These are phyloP conservation scores for Camponotus vicinus DNA, from an alignment of 1,140 invertebrate species.

Conservation along the genomic window DNA sequence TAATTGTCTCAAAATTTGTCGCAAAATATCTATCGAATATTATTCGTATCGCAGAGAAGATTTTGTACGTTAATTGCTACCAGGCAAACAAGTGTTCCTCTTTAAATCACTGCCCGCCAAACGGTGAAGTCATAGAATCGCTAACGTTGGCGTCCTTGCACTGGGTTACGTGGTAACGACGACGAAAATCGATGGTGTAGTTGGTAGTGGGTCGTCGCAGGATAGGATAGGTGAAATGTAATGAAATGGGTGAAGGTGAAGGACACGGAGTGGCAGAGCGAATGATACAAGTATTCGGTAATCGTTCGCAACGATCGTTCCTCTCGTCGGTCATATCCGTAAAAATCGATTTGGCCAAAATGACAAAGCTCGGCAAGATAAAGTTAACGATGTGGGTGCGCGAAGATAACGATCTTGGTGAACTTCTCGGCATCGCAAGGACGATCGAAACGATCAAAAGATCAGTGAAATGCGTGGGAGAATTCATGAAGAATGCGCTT, in stretches of 20 bases:
- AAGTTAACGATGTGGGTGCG: constrained; percentile 10
- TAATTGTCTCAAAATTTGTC: too few species aligned
- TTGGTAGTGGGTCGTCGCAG: constrained; percentile 67
- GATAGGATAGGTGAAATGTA: constrained; percentile 68
- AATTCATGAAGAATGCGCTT: constrained; percentile 10
- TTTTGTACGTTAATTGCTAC: not conserved
- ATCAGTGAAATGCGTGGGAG: not conserved
- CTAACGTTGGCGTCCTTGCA: constrained; percentile 55
- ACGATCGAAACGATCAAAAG: constrained; percentile 29
- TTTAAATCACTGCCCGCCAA: constrained; percentile 46
- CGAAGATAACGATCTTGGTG: constrained; percentile 11
- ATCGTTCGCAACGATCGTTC: constrained; percentile 70
- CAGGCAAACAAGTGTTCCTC: constrained; percentile 10
- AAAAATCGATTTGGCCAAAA: constrained; percentile 64
- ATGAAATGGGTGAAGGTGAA: constrained; percentile 74
- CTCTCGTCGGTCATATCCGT: constrained; percentile 54
- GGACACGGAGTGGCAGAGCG: constrained; percentile 62
- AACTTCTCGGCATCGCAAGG: constrained; percentile 35
- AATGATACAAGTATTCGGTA: constrained; percentile 73
- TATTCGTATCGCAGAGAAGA: not conserved
- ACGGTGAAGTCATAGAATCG: constrained; percentile 58
- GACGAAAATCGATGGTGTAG: constrained; percentile 75
- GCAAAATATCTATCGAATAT: not conserved
- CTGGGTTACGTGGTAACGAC: constrained; percentile 60
- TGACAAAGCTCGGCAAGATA: constrained; percentile 10